Percentiles rank a stretch among this genome's conserved stretches.
These are phyloP conservation scores for Papilio machaon DNA, from an alignment of 1,140 invertebrate species.

Conservation along the genomic window DNA sequence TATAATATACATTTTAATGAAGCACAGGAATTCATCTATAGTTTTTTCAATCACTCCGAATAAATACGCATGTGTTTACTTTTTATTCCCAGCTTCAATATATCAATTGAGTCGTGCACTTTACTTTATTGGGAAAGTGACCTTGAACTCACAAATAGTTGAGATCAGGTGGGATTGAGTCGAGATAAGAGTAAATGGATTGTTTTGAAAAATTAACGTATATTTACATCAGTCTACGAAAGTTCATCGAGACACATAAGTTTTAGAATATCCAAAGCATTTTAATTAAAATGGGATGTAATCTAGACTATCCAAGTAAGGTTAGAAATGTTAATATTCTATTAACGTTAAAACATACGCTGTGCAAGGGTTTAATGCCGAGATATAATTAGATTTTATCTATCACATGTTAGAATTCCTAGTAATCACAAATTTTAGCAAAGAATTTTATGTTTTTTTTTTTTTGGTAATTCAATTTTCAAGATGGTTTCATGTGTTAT, in stretches of 20 bases:
- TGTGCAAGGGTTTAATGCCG: not conserved
- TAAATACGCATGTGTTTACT: constrained; percentile 6
- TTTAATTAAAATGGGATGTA: not conserved
- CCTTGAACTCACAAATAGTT: not conserved
- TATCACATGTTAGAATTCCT: not conserved
- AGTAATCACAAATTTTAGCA: not conserved
- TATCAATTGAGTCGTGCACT: constrained; percentile 14
- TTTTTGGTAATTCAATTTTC: too few species aligned
- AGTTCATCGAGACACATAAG: not conserved
- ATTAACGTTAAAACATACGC: not conserved
- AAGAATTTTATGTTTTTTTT: too few species aligned
- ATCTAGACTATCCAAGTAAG: not conserved
- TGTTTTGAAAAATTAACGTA: not conserved
- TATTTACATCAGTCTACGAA: not conserved
- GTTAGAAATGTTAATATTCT: constrained; percentile 2
- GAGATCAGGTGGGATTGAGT: not conserved
- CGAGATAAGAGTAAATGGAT: not conserved
- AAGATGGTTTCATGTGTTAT: too few species aligned
- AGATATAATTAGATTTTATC: not conserved
- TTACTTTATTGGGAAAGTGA: not conserved
- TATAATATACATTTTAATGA: not conserved
- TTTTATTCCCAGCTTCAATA: constrained; percentile 8
- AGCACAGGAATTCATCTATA: not conserved
- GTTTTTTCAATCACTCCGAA: not conserved
- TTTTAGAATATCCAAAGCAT: not conserved